Conservation (phyloP, 2,113 vertebrate genomes). For the Anguilla japonica region DNA sequence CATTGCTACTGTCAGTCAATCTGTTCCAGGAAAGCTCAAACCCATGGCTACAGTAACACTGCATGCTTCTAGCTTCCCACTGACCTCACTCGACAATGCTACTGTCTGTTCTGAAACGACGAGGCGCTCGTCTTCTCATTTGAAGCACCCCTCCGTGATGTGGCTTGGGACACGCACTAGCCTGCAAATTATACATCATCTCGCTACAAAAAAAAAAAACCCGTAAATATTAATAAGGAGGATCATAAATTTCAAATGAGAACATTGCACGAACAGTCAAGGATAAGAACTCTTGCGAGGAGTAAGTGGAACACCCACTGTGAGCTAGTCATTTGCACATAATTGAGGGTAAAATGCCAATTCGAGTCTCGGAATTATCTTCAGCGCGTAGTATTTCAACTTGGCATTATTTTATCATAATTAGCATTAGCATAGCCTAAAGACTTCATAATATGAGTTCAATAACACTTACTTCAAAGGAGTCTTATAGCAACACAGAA, state of each 20-base stretch:
- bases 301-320: neutral
- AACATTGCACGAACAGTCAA: neutral
- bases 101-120: neutral
- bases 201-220: neutral
- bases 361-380: neutral
- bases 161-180: neutral
- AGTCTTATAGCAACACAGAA: neutral
- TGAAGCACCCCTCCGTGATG: neutral
- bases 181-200: neutral
- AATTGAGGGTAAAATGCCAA: neutral
- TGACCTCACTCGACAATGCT: neutral
- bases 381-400: neutral
- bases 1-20: no score
- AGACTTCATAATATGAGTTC: neutral
- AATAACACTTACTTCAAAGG: neutral
- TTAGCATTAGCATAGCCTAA: neutral
- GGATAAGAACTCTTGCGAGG: neutral
- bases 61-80: neutral
- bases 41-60: neutral
- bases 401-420: neutral
- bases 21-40: no score
- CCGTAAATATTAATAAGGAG: conserved; percentile 5
- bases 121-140: neutral
- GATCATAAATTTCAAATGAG: conserved; percentile 1
- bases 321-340: neutral